Base-by-base conservation (phyloP, 2,797 vertebrate genomes). In the Stomatorhinus walkeri region DNA sequence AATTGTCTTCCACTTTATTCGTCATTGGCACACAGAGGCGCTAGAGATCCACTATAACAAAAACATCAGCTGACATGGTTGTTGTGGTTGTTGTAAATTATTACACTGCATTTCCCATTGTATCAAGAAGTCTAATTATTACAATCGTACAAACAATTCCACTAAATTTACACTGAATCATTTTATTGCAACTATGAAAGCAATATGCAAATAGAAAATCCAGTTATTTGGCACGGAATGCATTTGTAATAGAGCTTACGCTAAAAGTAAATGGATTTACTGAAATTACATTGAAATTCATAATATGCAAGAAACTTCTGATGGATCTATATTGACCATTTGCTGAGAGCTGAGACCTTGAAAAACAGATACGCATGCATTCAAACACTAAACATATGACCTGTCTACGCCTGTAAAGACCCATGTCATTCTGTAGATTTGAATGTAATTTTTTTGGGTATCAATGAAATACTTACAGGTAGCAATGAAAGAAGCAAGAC, bases 1-100 rank as follows among this genome's bases (percentile, higher is more conserved):
- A 10, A 46, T 54, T 86, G 49, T 32, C 85, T 56, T 86, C 28
- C 85, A 86, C 85, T 56, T 56, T 56, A 54, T 86, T 54, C 51
- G 16, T 54, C 84, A 54, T 56, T 86, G 48, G 49, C 85, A 86
- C 85, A 86, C 49, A 56, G 85, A 86, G 85, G 85, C 85, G 85
- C 85, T 54, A 86, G 85, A 86, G 85, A 86, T 40, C 85, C 51
- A 86, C 49, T 85, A 28, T 52, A 86, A 56, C 79, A 84, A 84
- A 68, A 46, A 24, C 79, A 84, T 86, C 51, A 86, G 49, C 24
- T 86, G 85, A 54, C 51, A n/a, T 56, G 24, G 43, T 51, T 49
- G 48, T 51, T 54, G 48, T 56, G 24, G 43, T 51, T 49, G 48
- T 51, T 54, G 48, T 54, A 54, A 86, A 86, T 86, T 86, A 86